Evolutionary conservation across 2,113 vertebrate species (phyloP).

Genomic region (Podiceps cristatus): DNA sequence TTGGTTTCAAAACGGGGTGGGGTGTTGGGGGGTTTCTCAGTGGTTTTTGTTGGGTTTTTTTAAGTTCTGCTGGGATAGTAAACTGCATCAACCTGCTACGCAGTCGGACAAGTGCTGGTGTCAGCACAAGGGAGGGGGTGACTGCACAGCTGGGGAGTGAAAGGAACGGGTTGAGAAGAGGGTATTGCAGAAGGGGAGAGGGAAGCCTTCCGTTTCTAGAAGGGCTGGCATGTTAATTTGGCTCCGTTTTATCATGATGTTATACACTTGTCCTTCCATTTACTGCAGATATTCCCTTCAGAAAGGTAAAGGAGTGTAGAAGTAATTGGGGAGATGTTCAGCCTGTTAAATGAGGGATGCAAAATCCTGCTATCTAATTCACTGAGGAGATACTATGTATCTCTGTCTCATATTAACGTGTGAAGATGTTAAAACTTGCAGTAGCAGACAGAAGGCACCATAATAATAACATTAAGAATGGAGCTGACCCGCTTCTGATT

Average conservation of each 20-base stretch:
- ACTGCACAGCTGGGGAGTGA: not conserved
- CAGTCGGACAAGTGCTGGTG: not conserved
- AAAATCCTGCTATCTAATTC: not conserved
- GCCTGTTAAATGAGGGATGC: not conserved
- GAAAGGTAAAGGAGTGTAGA: not conserved
- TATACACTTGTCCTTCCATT: accelerated
- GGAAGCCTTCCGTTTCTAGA: not conserved
- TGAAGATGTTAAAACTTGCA: conserved; percentile 46
- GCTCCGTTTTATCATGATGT: not conserved
- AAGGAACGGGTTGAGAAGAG: not conserved
- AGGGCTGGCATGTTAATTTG: not conserved
- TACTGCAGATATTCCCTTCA: not conserved
- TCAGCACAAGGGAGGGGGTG: not conserved
- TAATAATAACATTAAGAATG: not conserved
- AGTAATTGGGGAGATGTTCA: not conserved
- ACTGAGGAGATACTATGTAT: not conserved
- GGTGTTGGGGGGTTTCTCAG: not conserved
- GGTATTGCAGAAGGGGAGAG: not conserved
- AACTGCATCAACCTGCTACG: not conserved
- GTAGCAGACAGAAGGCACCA: conserved; percentile 22
- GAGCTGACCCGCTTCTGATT: conserved; percentile 16
- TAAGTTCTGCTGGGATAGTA: not conserved
- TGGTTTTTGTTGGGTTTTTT: not conserved
- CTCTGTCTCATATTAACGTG: not conserved
- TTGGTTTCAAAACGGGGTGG: not conserved